Conservation (phyloP, 2,888 invertebrate genomes). For the Lasioglossum morio region DNA sequence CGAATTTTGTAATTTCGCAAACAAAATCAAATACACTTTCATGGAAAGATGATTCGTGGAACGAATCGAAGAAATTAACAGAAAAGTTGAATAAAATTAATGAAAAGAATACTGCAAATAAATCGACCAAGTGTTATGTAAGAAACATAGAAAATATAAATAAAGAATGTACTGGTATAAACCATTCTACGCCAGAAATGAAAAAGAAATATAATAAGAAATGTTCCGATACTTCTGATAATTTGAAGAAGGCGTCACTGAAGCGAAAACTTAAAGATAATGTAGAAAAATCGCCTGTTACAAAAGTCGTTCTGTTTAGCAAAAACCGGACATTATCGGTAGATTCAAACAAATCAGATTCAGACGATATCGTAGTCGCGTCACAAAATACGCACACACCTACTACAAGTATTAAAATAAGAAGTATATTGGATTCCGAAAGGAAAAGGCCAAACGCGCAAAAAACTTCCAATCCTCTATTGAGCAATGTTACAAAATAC, state of each 20-base stretch:
- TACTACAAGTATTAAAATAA: constrained; percentile 31
- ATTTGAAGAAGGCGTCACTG: constrained; percentile 18
- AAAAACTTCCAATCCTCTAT: neutral
- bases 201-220: constrained; percentile 16
- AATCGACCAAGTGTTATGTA: constrained; percentile 26
- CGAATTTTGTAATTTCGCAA: constrained; percentile 16
- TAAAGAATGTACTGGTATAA: constrained; percentile 27
- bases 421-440: constrained; percentile 32
- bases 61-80: constrained; percentile 61
- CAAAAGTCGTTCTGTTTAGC: constrained; percentile 65
- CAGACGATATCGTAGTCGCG: constrained; percentile 76
- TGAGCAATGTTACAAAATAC: neutral
- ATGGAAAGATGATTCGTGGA: constrained; percentile 79
- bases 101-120: constrained; percentile 29
- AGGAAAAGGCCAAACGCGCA: constrained; percentile 30
- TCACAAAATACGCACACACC: constrained; percentile 69
- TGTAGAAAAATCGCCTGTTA: constrained; percentile 56
- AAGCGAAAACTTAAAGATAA: constrained; percentile 51
- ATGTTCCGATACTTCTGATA: neutral
- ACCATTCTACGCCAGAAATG: constrained; percentile 22
- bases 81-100: constrained; percentile 47
- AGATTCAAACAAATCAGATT: constrained; percentile 78
- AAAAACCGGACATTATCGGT: constrained; percentile 66
- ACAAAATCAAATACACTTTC: constrained; percentile 54
- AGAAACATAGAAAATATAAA: constrained; percentile 48